These are phyloP conservation scores for Gorsachius goisagi DNA, from an alignment of 2,113 vertebrate genomes.

Conservation along the genomic window DNA sequence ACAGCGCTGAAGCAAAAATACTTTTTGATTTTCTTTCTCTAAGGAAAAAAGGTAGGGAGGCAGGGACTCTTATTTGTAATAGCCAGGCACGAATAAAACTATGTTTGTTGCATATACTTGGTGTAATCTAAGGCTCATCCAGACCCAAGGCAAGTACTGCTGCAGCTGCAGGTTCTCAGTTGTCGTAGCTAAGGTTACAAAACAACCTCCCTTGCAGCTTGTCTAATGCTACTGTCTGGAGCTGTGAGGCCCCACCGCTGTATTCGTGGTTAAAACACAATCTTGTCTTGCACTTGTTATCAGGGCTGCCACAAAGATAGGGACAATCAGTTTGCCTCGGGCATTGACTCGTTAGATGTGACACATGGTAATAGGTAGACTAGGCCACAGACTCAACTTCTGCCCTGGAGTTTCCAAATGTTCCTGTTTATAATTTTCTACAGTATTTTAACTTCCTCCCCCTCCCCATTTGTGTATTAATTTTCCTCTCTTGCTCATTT, in stretches of 20 bases:
- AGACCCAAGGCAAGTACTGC: not conserved
- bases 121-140: constrained; percentile 4
- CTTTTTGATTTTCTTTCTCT: constrained; percentile 2
- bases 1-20: not conserved
- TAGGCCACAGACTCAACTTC: not conserved
- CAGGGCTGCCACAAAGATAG: not conserved
- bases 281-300: not conserved
- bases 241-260: not conserved
- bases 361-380: not conserved
- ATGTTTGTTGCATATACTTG: not conserved
- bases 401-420: not conserved
- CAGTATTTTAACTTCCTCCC: not conserved
- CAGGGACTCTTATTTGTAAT: not conserved
- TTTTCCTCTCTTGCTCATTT: not conserved
- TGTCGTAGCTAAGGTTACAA: constrained; percentile 27
- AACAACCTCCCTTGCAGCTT: not conserved
- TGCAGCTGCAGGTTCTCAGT: not conserved
- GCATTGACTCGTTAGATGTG: not conserved
- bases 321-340: not conserved
- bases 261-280: accelerated
- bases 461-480: not conserved
- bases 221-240: not conserved
- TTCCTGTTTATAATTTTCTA: not conserved
- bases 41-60: not conserved
- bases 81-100: not conserved